Conservation (phyloP, 1,140 invertebrate species). For the Sminthurides bifidus region DNA sequence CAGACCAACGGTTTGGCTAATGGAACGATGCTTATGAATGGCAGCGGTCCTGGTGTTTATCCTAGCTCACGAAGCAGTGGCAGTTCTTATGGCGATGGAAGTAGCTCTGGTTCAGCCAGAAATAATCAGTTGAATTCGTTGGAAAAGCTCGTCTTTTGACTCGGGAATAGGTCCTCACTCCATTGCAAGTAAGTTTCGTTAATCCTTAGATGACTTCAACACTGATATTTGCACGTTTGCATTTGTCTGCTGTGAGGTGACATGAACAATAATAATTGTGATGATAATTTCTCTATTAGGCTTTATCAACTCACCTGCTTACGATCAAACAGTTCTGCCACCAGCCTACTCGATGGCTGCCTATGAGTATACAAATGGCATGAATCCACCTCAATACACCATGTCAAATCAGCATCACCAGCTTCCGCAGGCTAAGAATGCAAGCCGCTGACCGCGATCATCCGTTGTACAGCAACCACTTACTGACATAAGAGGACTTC, state of each 20-base stretch:
- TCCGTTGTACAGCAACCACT: slow-evolving; percentile 32
- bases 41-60: slow-evolving; percentile 20
- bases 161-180: slow-evolving; percentile 32
- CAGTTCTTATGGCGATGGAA: slow-evolving; percentile 29
- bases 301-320: slow-evolving; percentile 31
- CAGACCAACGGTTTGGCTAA: slow-evolving; percentile 6
- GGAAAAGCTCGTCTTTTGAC: slow-evolving; percentile 30
- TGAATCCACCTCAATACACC: slow-evolving; percentile 12
- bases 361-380: slow-evolving; percentile 22
- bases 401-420: slow-evolving; percentile 25
- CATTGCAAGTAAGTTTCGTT: slow-evolving; percentile 25
- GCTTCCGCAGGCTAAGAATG: slow-evolving; percentile 28
- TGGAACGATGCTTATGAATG: slow-evolving; percentile 18
- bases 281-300: slow-evolving; percentile 19
- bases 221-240: background rate
- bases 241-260: background rate
- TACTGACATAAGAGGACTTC: slow-evolving; percentile 30
- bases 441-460: slow-evolving; percentile 28
- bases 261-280: background rate
- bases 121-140: slow-evolving; percentile 26
- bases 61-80: slow-evolving; percentile 29
- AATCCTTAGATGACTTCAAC: background rate
- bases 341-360: slow-evolving; percentile 24
- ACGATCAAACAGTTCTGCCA: slow-evolving; percentile 27
- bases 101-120: slow-evolving; percentile 21